Evolutionary conservation across 2,113 vertebrate species (phyloP), one percentile per base, ranked within the genome.

Genomic region (Corydoras maculifer): DNA sequence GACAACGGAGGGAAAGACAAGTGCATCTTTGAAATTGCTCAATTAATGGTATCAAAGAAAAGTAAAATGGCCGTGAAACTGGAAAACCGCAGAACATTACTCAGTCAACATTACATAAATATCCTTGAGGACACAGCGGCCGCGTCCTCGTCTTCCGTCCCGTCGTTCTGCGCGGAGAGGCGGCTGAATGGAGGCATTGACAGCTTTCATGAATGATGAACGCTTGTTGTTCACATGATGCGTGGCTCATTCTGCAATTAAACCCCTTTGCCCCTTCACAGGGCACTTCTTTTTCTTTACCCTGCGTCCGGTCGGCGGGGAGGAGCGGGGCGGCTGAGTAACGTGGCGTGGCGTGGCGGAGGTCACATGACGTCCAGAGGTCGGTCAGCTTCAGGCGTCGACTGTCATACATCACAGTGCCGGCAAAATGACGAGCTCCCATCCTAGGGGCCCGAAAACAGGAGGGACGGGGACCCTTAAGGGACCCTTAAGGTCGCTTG

Each of bases 71-170:
- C 65, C 72, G 66, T 74, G 68, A 77, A 74, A 76, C 58, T 67
- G 69, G 58, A 58, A 75, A 74, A 73, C 62, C 73, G 15, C 74
- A 72, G 67, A 71, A 75, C 72, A 82, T 84, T 83, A 53, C 84
- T 82, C 74, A 82, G 75, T 79, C 73, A 73, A 72, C 67, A 68
- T 84, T 84, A 75, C 81, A 76, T 82, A 78, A 83, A 86, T 81
- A 84, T 79, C 78, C 84, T 78, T 79, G 77, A 77, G 68, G 71
- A 25, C 77, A 73, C n/a, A 76, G 77, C 68, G 69, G 54, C 49
- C 49, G 67, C 70, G 73, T 79, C 65, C 60, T 14, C 58, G 68
- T 62, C 55, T n/a, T 48, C 61, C 58, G 11, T 57, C 54, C n/a
- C 54, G 6, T 65, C 80, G 81, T 76, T 73, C 53, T 30, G 65